Conservation (phyloP, 2,888 invertebrate genomes). For the Pogonocherus hispidulus region DNA sequence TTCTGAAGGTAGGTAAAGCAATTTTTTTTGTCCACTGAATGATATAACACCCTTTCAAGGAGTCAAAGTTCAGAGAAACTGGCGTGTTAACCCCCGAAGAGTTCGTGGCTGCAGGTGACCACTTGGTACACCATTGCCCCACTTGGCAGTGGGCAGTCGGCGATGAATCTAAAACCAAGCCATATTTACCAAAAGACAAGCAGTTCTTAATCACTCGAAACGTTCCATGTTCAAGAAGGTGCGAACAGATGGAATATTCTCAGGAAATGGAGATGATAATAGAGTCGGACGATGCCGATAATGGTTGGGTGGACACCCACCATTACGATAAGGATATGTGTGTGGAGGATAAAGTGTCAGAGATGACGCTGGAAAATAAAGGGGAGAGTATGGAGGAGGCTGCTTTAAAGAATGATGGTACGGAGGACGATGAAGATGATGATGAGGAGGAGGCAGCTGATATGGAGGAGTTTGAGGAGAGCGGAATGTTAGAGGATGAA, state of each 20-base stretch:
- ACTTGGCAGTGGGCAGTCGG: conserved; percentile 99
- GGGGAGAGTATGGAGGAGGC: conserved; percentile 69
- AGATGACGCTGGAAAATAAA: conserved; percentile 88
- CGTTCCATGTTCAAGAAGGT: conserved; percentile 96
- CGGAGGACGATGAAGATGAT: conserved; percentile 80
- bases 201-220: conserved; percentile 97
- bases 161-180: conserved; percentile 88
- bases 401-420: conserved; percentile 64
- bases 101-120: conserved; percentile 98
- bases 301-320: conserved; percentile 99
- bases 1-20: conserved; percentile 82
- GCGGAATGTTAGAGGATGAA: conserved; percentile 94
- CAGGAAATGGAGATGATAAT: conserved; percentile 93
- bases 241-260: conserved; percentile 95
- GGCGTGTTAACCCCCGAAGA: conserved; percentile 99
- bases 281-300: conserved; percentile 87
- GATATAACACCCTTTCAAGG: conserved; percentile 71
- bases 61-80: conserved; percentile 97
- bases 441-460: conserved; percentile 95
- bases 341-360: conserved; percentile 84
- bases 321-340: conserved; percentile 78
- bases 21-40: neutral
- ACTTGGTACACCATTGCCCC: conserved; percentile 98
- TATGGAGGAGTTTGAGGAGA: conserved; percentile 98
- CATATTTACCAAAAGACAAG: conserved; percentile 94